Evolutionary conservation across 2,113 vertebrate genomes (phyloP), one percentile per base, ranked within the genome.

Genomic region (Plecotus auritus): DNA sequence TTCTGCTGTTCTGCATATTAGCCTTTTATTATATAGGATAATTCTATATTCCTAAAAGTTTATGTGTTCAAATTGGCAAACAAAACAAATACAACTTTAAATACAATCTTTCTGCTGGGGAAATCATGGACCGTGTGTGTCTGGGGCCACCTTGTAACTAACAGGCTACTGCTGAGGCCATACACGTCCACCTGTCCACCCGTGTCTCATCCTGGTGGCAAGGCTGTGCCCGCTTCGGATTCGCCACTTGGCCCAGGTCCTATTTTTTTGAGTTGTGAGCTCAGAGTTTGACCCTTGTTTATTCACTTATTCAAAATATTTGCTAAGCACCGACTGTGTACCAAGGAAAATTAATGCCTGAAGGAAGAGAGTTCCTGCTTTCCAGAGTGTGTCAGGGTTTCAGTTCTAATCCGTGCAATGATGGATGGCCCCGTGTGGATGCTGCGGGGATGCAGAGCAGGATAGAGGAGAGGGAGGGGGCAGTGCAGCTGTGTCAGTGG

Each of bases 161-260:
- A 28, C 3, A 0, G 9, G 37, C 86, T 26, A 35, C 73, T 1
- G 1, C 47, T 47, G 5, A 56, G 81, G 54, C 28, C 18, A 1
- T 0, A 0, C 20, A 3, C 14, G 26, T 0, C 84, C 2, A 14
- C 9, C 54, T 4, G 0, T 10, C 74, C 2, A 51, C 26, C 22
- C 6, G 0, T 10, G 10, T 80, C 49, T 49, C 35, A 16, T 42
- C 54, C 83, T 64, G 35, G 5, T 22, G 59, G 45, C 9, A 1
- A 8, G 45, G 40, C 45, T 35, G 40, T 35, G 40, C 74, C 61
- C 1, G 0, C 73, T 40, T 73, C 88, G 28, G 35, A 56, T 51
- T 61, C 1, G 0, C 40, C 20, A 6, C 23, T 54, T 80, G 37
- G 40, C 42, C 30, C 69, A 10, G 30, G 45, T 47, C 61, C 86